Conservation (phyloP, 2,113 vertebrate species). For the Solea senegalensis region DNA sequence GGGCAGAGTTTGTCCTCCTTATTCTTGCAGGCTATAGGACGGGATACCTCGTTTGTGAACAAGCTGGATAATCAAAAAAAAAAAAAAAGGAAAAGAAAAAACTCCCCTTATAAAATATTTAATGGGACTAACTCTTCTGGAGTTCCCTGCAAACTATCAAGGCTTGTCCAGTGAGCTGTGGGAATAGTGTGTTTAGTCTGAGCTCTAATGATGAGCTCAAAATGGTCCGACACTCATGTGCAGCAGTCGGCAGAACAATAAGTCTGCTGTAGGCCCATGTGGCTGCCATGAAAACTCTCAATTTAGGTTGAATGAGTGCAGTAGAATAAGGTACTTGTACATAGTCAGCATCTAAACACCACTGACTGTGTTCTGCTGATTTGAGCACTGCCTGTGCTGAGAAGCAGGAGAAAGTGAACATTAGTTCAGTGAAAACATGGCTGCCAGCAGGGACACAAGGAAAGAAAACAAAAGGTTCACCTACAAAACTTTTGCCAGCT, state of each 20-base stretch:
- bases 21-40: constrained; percentile 24
- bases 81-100: neutral
- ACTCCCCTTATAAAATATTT: constrained; percentile 53
- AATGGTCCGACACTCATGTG: neutral
- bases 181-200: constrained; percentile 4
- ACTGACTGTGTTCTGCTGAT: too few relatives aligned
- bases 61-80: constrained; percentile 50
- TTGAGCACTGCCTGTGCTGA: too few relatives aligned
- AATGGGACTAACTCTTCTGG: constrained; percentile 39
- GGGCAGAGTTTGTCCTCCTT: constrained; percentile 42
- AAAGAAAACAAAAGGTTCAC: too few relatives aligned
- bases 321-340: too few relatives aligned
- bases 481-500: too few relatives aligned
- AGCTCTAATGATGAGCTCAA: constrained; percentile 14
- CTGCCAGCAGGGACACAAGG: too few relatives aligned
- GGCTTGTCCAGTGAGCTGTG: neutral
- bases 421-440: too few relatives aligned
- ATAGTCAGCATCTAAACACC: too few relatives aligned
- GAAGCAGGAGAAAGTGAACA: too few relatives aligned
- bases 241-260: neutral
- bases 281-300: too few relatives aligned
- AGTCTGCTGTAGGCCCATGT: neutral
- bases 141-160: constrained; percentile 20
- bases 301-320: too few relatives aligned
- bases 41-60: constrained; percentile 13